Evolutionary conservation across 2,888 invertebrate species (phyloP), one percentile per base, ranked within the genome.

Genomic region (Ochropacha duplaris): DNA sequence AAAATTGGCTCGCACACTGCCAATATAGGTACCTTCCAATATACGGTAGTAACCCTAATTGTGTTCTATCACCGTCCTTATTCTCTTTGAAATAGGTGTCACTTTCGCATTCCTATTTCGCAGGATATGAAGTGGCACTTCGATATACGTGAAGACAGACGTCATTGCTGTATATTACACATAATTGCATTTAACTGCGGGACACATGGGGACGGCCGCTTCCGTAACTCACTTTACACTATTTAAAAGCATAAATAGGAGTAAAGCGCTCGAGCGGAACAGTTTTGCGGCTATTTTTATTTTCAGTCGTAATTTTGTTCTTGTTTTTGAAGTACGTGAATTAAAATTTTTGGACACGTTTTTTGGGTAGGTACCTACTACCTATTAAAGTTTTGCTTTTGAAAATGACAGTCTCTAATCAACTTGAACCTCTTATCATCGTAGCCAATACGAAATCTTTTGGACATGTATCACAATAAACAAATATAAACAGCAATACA

Each of bases 131-230:
- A 44, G 44, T 44, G 44, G 44, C 44, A 44, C 44, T 44, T 44
- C 44, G 44, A 19, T 44, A 3, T 44, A 44, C 44, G 60, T 62
- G 69, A 76, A 78, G 78, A 79, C 80, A 79, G 76, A 64, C 76
- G 76, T 83, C 80, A 79, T 74, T 75, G 71, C 69, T 66, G 62
- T 64, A 73, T 76, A 83, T 83, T 81, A 76, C 76, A 68, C 78
- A 79, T 86, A 87, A 87, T 87, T 86, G 79, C 76, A 74, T 87
- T 86, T 78, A 79, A 78, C 80, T 78, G 78, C 70, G 78, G 79
- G 72, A 71, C 72, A 72, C 72, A 72, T 57, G 63, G 57, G 57
- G 66, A 44, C 44, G 44, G 65, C 71, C 64, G 71, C 79, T 74
- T 79, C 66, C 77, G 72, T 84, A 83, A 86, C 81, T 82, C 81